Percentiles rank a stretch among this genome's conserved stretches.
Conservation (phyloP, 2,888 invertebrate species). For the Pammene fasciana region DNA sequence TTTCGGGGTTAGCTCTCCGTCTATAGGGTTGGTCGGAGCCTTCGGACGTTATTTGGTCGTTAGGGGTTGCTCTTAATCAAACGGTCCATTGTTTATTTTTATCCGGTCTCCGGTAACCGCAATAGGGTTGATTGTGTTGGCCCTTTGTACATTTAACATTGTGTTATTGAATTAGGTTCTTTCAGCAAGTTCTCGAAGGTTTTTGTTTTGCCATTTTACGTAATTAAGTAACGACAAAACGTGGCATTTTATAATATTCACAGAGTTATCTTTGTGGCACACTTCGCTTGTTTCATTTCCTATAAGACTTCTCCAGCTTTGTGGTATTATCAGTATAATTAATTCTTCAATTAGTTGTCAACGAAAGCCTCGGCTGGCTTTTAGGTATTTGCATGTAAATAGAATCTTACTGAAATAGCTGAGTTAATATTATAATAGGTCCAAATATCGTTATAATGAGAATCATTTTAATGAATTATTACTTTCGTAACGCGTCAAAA, state of each 20-base stretch:
- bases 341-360: conserved; percentile 16
- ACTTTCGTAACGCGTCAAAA: no score
- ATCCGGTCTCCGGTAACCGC: conserved; percentile 1
- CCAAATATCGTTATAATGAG: not conserved
- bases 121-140: not conserved
- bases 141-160: not conserved
- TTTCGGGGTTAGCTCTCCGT: no score
- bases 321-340: not conserved
- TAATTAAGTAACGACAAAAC: no score
- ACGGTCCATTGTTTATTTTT: conserved; percentile 31
- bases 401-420: not conserved
- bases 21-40: not conserved
- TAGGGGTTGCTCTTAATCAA: conserved; percentile 35
- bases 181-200: not conserved
- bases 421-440: conserved; percentile 6
- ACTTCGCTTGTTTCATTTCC: not conserved
- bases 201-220: not conserved
- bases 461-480: not conserved
- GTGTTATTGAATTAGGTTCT: not conserved
- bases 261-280: no score
- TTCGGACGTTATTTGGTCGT: conserved; percentile 21
- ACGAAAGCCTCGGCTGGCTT: not conserved
- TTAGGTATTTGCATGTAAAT: conserved; percentile 14
- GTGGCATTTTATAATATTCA: no score
- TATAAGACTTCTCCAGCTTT: not conserved